These are phyloP conservation scores for Heterotilapia buettikoferi DNA, from an alignment of 2,113 vertebrate genomes.

Conservation along the genomic window DNA sequence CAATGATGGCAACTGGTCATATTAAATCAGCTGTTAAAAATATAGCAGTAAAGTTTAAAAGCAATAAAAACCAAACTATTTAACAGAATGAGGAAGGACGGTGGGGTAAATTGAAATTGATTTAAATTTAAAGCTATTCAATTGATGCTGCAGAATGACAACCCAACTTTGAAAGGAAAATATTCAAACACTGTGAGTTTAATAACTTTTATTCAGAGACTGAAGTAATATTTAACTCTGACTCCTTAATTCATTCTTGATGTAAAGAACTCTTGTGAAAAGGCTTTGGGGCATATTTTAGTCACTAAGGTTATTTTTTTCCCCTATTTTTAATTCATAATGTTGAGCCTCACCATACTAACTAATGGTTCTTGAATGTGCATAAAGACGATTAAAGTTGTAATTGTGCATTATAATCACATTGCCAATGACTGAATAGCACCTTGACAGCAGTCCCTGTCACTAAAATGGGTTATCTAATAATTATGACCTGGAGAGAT, in stretches of 20 bases:
- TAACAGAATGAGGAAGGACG: background rate
- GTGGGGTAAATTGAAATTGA: background rate
- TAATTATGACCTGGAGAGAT: conserved; percentile 9
- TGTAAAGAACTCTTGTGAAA: background rate
- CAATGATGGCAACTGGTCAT: background rate
- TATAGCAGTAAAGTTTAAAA: background rate
- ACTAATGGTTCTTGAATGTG: background rate
- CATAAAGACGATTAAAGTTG: background rate
- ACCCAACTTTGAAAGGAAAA: background rate
- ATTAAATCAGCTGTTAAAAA: background rate
- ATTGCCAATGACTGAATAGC: background rate
- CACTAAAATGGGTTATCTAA: conserved; percentile 4
- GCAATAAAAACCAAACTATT: background rate
- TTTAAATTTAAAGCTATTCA: background rate
- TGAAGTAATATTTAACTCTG: background rate
- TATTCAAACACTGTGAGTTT: background rate
- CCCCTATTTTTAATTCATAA: background rate
- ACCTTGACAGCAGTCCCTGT: background rate
- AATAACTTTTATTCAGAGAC: background rate
- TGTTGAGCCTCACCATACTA: background rate
- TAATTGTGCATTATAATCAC: conserved; percentile 1
- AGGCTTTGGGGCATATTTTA: background rate
- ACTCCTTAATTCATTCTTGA: background rate
- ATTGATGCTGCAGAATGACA: background rate
- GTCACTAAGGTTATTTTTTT: background rate